phyloP scores from a whole-genome alignment of 2,888 invertebrate genomes.

The Apamea monoglypha region DNA sequence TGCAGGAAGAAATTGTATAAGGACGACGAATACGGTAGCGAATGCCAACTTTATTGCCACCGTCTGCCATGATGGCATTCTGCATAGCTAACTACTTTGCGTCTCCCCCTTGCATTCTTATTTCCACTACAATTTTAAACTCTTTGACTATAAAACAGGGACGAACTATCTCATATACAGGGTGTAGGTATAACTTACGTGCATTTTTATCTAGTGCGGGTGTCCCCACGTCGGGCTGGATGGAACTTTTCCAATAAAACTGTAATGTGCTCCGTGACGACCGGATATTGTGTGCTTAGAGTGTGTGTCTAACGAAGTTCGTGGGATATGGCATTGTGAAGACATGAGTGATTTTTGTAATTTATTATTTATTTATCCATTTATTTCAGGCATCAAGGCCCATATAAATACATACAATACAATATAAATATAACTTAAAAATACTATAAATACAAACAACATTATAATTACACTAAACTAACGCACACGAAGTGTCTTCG shows the following conservation, averaged over 20 bases:
- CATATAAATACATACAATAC: too few relatives aligned
- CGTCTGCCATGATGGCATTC: background rate
- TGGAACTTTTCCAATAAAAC: conserved; percentile 81
- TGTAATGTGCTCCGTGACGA: conserved; percentile 71
- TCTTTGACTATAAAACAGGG: background rate
- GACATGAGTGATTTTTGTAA: background rate
- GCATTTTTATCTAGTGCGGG: conserved; percentile 54
- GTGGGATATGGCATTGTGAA: conserved; percentile 11
- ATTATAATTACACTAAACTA: too few relatives aligned
- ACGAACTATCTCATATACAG: conserved; percentile 28
- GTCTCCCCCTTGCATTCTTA: background rate
- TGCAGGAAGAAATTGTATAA: background rate
- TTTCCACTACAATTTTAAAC: background rate
- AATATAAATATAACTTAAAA: too few relatives aligned
- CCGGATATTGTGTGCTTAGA: conserved; percentile 57
- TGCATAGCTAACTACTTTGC: background rate
- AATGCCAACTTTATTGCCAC: background rate
- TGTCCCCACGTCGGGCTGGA: conserved; percentile 23
- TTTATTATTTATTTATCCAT: too few relatives aligned
- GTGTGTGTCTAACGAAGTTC: conserved; percentile 13
- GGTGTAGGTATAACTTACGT: conserved; percentile 24
- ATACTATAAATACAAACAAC: too few relatives aligned
- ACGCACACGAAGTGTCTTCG: too few relatives aligned
- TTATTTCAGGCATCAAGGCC: too few relatives aligned
- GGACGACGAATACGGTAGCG: background rate